phyloP scores from a whole-genome alignment of 1,140 invertebrate species.

The Drosophila miranda region DNA sequence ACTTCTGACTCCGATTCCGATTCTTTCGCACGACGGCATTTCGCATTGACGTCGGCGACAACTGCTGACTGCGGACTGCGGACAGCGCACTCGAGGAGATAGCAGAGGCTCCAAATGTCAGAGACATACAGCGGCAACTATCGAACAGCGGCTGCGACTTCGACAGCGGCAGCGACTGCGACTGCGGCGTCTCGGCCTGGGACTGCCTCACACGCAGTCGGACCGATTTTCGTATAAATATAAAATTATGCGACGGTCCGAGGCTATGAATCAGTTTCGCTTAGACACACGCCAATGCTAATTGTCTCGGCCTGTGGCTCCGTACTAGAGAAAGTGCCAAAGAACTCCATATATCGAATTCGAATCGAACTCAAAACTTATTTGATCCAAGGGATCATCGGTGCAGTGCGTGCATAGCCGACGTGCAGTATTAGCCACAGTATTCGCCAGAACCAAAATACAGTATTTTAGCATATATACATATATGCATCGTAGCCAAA shows the following conservation, averaged over 20 bases:
- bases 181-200: conserved; percentile 16
- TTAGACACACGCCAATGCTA: conserved; percentile 76
- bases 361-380: neutral
- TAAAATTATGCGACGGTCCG: conserved; percentile 69
- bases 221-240: conserved; percentile 74
- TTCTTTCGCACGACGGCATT: conserved; percentile 43
- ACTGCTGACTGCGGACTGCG: neutral
- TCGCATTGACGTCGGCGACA: conserved; percentile 51
- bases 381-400: neutral
- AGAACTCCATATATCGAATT: neutral
- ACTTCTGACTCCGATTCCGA: conserved; percentile 38
- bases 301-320: conserved; percentile 51
- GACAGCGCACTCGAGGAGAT: conserved; percentile 6
- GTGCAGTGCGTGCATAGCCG: too few relatives aligned
- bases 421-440: too few relatives aligned
- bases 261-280: conserved; percentile 74
- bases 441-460: too few relatives aligned
- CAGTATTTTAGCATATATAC: neutral
- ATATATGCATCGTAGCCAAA: neutral
- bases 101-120: conserved; percentile 8
- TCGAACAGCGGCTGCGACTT: conserved; percentile 5
- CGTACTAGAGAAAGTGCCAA: conserved; percentile 5
- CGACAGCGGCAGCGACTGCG: conserved; percentile 24
- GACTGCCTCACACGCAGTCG: conserved; percentile 56
- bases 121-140: too few relatives aligned